These are phyloP conservation scores for Scleropages formosus DNA, from an alignment of 2,797 vertebrate genomes.

Conservation along the genomic window DNA sequence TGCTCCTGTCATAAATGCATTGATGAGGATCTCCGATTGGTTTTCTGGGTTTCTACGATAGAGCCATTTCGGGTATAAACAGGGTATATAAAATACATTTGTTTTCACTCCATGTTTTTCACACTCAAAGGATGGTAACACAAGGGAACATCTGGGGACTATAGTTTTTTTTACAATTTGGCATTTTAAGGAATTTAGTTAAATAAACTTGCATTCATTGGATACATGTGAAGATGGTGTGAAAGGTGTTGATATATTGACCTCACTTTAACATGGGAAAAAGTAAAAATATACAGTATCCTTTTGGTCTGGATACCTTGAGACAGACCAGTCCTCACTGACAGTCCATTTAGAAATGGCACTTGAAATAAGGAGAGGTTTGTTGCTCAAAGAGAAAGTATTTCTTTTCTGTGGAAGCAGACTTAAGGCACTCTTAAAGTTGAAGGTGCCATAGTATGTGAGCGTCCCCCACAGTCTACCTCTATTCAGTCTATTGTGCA, in stretches of 20 bases:
- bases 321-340: background rate
- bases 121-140: background rate
- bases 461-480: background rate
- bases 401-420: background rate
- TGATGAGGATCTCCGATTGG: background rate
- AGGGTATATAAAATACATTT: background rate
- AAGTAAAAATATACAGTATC: conserved; percentile 52
- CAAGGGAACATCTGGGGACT: conserved; percentile 33
- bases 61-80: background rate
- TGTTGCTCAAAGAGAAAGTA: conserved; percentile 52
- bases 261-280: conserved; percentile 9
- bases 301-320: background rate
- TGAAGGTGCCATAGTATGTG: background rate
- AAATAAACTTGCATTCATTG: conserved; percentile 45
- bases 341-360: conserved; percentile 4
- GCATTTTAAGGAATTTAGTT: conserved; percentile 37
- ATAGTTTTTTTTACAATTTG: conserved; percentile 19
- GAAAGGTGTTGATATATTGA: conserved; percentile 40
- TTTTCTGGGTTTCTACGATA: background rate
- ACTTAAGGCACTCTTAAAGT: background rate
- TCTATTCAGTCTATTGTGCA: background rate
- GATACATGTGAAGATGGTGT: conserved; percentile 44
- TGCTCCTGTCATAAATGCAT: background rate
- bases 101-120: background rate
- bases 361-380: conserved; percentile 20